Evolutionary conservation across 1,140 invertebrate genomes (phyloP).

Genomic region (Aphis gossypii): DNA sequence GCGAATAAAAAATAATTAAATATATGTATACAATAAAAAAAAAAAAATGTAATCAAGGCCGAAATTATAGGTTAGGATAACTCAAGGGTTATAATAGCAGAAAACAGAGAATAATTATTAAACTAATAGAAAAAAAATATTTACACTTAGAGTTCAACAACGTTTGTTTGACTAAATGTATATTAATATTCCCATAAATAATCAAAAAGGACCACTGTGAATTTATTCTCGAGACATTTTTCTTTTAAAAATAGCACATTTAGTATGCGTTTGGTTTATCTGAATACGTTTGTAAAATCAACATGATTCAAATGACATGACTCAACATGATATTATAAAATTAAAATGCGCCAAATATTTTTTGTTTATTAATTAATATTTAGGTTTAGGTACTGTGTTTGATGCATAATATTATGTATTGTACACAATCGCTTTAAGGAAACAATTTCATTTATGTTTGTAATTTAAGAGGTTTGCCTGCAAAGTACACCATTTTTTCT

Average conservation of each 20-base stretch:
- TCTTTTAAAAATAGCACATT: no score
- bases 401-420: not conserved
- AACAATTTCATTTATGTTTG: not conserved
- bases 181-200: not conserved
- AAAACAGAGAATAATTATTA: not conserved
- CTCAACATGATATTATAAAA: no score
- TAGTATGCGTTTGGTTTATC: no score
- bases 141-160: not conserved
- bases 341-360: not conserved
- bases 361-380: not conserved
- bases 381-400: not conserved
- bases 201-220: not conserved
- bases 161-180: not conserved
- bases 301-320: not conserved
- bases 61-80: not conserved
- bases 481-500: not conserved
- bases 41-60: not conserved
- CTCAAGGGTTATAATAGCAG: not conserved
- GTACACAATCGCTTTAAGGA: not conserved
- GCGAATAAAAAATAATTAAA: not conserved
- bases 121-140: not conserved
- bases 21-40: not conserved
- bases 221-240: not conserved
- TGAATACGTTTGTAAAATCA: not conserved
- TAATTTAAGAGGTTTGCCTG: not conserved